Evolutionary conservation across 2,797 vertebrate genomes (phyloP).

Genomic region (Syngnathus rostellatus): DNA sequence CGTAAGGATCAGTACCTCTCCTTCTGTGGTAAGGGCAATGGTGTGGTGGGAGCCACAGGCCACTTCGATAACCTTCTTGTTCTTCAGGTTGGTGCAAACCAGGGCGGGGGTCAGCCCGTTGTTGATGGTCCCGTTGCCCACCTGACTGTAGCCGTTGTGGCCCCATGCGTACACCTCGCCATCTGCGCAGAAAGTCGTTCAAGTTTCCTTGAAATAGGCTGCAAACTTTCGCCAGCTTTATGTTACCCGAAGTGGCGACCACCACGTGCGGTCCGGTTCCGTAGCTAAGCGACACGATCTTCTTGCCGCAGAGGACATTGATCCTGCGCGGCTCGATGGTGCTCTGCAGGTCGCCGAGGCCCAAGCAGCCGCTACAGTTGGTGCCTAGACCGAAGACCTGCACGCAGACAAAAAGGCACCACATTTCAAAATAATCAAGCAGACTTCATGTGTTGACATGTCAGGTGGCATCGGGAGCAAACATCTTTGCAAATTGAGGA

Average conservation of each 20-base stretch:
- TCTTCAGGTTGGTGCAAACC: constrained; percentile 90
- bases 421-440: background rate
- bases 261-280: constrained; percentile 94
- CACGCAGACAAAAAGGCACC: background rate
- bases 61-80: constrained; percentile 87
- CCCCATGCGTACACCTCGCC: constrained; percentile 97
- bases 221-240: no score
- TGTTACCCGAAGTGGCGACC: constrained; percentile 83
- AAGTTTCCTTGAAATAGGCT: background rate
- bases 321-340: constrained; percentile 87
- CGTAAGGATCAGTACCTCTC: constrained; percentile 74
- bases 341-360: constrained; percentile 87
- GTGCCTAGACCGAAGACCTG: constrained; percentile 95
- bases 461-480: no score
- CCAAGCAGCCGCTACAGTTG: constrained; percentile 94
- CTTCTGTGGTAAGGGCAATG: constrained; percentile 87
- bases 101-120: constrained; percentile 82
- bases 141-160: constrained; percentile 93
- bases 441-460: no score
- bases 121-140: constrained; percentile 92
- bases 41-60: constrained; percentile 97
- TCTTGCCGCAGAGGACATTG: constrained; percentile 87
- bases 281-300: constrained; percentile 89
- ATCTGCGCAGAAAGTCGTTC: constrained; percentile 60
- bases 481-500: no score